Percentiles rank a stretch among this genome's conserved stretches.
Evolutionary conservation across 2,113 vertebrate genomes (phyloP).

Genomic region (Odontesthes bonariensis): DNA sequence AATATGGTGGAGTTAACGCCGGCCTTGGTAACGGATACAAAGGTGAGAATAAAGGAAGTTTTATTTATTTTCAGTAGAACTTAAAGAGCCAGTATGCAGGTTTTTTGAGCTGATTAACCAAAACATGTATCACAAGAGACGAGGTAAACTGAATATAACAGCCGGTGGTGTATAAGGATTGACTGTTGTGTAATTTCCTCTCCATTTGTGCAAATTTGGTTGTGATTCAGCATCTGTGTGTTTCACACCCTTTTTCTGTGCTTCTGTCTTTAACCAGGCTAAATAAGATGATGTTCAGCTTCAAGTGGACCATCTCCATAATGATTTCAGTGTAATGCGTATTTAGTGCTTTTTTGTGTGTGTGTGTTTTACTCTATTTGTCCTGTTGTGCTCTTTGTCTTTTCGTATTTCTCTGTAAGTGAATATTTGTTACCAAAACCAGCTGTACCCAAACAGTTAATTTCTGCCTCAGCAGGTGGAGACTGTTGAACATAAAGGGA

Average conservation of each 20-base stretch:
- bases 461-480: constrained; percentile 16
- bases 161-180: neutral
- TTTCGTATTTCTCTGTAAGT: constrained; percentile 31
- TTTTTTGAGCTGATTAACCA: no score
- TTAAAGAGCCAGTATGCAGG: neutral
- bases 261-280: constrained; percentile 56
- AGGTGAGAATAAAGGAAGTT: constrained; percentile 64
- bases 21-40: constrained; percentile 78
- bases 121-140: no score
- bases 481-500: constrained; percentile 21
- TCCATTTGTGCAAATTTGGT: neutral
- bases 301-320: constrained; percentile 38
- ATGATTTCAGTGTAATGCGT: constrained; percentile 54
- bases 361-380: constrained; percentile 29
- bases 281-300: constrained; percentile 33
- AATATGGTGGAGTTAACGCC: constrained; percentile 69
- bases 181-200: neutral
- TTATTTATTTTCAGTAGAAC: neutral
- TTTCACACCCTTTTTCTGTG: neutral
- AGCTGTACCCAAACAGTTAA: constrained; percentile 14
- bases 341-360: constrained; percentile 24
- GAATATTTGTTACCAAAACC: constrained; percentile 33
- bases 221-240: neutral
- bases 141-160: neutral
- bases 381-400: constrained; percentile 35